Conservation (phyloP, 2,797 vertebrate species). For the Hemibagrus guttatus region DNA sequence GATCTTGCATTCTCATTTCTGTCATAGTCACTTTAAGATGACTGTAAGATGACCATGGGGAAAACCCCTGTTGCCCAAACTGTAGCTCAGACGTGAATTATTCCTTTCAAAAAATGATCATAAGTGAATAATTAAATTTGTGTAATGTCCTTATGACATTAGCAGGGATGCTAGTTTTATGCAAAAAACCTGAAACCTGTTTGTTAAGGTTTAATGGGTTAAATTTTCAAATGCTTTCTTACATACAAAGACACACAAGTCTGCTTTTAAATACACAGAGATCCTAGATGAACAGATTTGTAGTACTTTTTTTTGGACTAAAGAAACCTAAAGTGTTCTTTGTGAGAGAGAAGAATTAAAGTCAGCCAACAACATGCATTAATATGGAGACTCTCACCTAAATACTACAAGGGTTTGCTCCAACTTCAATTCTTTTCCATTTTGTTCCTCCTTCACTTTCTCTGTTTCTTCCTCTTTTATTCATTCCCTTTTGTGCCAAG, state of each 20-base stretch:
- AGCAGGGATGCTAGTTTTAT: background rate
- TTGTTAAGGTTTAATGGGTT: background rate
- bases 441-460: background rate
- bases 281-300: background rate
- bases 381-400: background rate
- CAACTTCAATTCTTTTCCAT: background rate
- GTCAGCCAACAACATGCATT: background rate
- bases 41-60: too few relatives aligned
- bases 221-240: too few relatives aligned
- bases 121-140: background rate
- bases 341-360: background rate
- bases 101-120: background rate
- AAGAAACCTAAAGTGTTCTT: background rate
- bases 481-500: conserved; percentile 14
- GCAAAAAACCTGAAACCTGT: background rate
- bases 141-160: background rate
- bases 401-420: background rate
- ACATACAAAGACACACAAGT: too few relatives aligned
- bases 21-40: background rate
- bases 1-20: background rate
- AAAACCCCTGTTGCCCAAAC: background rate
- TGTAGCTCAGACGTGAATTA: background rate
- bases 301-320: background rate
- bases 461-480: background rate
- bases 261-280: background rate